Base-by-base conservation (phyloP, 2,888 invertebrate genomes). In the Himalopsyche japonica region DNA sequence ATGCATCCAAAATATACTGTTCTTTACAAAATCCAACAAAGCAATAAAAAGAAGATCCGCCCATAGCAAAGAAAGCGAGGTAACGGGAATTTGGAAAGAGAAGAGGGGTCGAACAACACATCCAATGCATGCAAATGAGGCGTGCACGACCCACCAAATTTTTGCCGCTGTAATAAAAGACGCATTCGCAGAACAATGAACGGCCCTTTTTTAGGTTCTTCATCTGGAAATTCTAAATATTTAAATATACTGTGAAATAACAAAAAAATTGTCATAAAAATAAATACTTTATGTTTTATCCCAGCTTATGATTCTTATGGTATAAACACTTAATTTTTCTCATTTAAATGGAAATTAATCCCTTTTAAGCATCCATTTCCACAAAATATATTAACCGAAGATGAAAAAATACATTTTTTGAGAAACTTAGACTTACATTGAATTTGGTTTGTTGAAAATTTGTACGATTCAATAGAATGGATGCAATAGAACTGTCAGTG, bases 121-220 rank as follows among this genome's bases (percentile, higher is more conserved):
- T 70, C 79, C 82, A 47, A 79, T 82, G 82, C 82, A 82, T 82
- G 79, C 76, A 79, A 82, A 82, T 82, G 82, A 82, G 79, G 12
- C 70, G 49, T 70, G 79, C 82, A 79, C 79, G 79, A 79, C 70
- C 20, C 79, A 79, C 82, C 79, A 76, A 82, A 82, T 82, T 82
- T 76, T 79, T 79, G 32, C 70, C 79, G 34, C 27, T 37, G 78
- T 79, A 82, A 82, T 82, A 79, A 82, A 82, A 82, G 78, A 79
- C 82, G 10, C 77, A 77, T 43, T 77, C 77, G 34, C 34, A 34
- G 37, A 77, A 43, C 77, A 43, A 43, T 77, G 34, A 77, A 34
- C 77, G 20, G 24, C 77, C 70, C 30, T 8, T 70, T 70, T 70
- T 70, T 27, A 30, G 70, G 70, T 12, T 10, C 70, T 70, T 70